Conservation (phyloP, 2,888 invertebrate genomes). For the Sinodicranocentrus sp. region DNA sequence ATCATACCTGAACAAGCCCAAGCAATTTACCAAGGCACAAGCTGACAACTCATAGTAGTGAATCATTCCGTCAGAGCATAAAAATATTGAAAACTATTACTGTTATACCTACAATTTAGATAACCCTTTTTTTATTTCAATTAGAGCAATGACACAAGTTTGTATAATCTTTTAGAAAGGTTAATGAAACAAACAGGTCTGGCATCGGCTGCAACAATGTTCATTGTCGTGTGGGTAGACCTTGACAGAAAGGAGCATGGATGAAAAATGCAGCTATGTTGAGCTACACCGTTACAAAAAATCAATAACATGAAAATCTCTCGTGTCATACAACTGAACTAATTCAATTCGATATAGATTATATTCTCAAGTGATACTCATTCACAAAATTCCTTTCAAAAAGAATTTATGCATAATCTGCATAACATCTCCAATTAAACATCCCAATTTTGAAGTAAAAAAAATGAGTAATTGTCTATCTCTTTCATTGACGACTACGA, state of each 20-base stretch:
- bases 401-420: too few relatives aligned
- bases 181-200: conserved; percentile 20
- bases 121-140: conserved; percentile 38
- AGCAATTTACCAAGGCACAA: too few relatives aligned
- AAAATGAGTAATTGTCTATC: too few relatives aligned
- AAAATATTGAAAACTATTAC: conserved; percentile 8
- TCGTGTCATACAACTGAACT: neutral
- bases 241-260: conserved; percentile 21
- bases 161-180: conserved; percentile 42
- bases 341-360: neutral
- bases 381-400: too few relatives aligned
- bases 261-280: neutral
- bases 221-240: conserved; percentile 7
- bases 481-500: too few relatives aligned
- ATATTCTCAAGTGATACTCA: neutral
- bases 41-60: too few relatives aligned
- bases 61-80: neutral
- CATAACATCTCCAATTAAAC: too few relatives aligned
- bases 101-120: conserved; percentile 9
- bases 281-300: too few relatives aligned
- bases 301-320: neutral
- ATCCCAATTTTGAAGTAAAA: too few relatives aligned
- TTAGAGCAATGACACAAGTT: conserved; percentile 47
- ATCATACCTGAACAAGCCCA: too few relatives aligned
- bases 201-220: too few relatives aligned